phyloP scores from a whole-genome alignment of 2,113 vertebrate genomes.

The Actenoides lindsayi region DNA sequence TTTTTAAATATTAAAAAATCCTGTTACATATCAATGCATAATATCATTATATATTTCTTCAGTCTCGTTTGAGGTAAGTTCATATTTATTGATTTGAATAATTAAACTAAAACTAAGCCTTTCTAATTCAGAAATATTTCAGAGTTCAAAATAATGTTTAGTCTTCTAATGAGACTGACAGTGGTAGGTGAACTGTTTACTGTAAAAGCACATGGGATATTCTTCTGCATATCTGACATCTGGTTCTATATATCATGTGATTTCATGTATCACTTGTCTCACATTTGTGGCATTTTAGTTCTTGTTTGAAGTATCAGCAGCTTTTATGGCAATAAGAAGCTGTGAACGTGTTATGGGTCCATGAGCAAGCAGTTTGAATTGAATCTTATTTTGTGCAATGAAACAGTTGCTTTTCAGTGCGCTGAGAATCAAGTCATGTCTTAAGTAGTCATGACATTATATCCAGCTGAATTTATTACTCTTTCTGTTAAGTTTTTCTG shows the following conservation, averaged over 20 bases:
- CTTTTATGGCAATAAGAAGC: constrained; percentile 12
- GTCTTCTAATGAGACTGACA: not conserved
- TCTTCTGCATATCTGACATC: not conserved
- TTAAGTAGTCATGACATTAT: constrained; percentile 66
- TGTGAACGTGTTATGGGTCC: not conserved
- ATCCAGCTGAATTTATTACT: constrained; percentile 58
- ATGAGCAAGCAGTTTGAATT: not conserved
- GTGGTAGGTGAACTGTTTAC: not conserved
- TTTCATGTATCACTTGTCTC: not conserved
- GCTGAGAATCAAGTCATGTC: not conserved
- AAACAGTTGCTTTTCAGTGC: constrained; percentile 25
- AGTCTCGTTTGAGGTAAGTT: not conserved
- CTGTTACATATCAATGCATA: not conserved
- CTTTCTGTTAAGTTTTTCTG: constrained; percentile 54
- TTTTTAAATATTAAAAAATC: not conserved
- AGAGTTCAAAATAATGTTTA: not conserved
- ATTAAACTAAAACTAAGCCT: not conserved
- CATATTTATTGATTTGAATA: not conserved
- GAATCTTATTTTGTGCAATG: not conserved
- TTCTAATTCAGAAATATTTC: not conserved
- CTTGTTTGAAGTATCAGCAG: not conserved
- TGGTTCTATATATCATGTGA: not conserved
- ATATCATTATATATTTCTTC: not conserved
- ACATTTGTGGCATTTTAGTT: not conserved
- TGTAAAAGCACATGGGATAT: not conserved